phyloP scores from a whole-genome alignment of 1,140 invertebrate genomes.

The Heliconius nattereri region DNA sequence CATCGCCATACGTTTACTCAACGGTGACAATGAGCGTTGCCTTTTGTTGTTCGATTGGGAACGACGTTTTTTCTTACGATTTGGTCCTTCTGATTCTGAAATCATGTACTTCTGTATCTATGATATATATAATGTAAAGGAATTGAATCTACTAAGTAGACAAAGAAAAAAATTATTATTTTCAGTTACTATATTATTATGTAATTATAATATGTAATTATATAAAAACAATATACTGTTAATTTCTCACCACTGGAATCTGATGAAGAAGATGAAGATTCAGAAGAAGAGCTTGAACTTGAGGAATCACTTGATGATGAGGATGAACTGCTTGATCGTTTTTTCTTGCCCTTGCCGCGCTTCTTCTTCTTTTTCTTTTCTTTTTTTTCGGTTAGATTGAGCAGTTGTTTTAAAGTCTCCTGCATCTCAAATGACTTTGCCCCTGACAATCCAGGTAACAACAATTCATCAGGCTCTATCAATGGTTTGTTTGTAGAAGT shows the following conservation, averaged over 20 bases:
- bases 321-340: constrained; percentile 84
- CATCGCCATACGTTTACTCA: constrained; percentile 90
- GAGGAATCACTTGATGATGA: constrained; percentile 85
- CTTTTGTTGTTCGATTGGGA: constrained; percentile 84
- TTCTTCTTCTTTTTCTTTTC: constrained; percentile 89
- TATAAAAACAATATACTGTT: constrained; percentile 2
- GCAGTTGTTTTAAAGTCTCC: constrained; percentile 84
- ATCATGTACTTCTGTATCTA: constrained; percentile 41
- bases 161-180: too few species aligned
- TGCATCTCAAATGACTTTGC: constrained; percentile 83
- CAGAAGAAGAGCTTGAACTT: constrained; percentile 84
- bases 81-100: constrained; percentile 81
- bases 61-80: constrained; percentile 84
- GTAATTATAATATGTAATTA: neutral
- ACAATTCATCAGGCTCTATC: constrained; percentile 82
- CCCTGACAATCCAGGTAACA: constrained; percentile 81
- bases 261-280: constrained; percentile 84
- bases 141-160: neutral
- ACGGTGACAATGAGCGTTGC: constrained; percentile 87
- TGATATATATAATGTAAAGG: constrained; percentile 17
- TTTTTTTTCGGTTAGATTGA: constrained; percentile 82
- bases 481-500: constrained; percentile 81
- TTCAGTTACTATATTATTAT: neutral
- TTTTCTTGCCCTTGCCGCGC: constrained; percentile 86
- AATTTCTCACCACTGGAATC: constrained; percentile 75